phyloP scores from a whole-genome alignment of 2,888 invertebrate genomes.

The Cistogaster globosa region DNA sequence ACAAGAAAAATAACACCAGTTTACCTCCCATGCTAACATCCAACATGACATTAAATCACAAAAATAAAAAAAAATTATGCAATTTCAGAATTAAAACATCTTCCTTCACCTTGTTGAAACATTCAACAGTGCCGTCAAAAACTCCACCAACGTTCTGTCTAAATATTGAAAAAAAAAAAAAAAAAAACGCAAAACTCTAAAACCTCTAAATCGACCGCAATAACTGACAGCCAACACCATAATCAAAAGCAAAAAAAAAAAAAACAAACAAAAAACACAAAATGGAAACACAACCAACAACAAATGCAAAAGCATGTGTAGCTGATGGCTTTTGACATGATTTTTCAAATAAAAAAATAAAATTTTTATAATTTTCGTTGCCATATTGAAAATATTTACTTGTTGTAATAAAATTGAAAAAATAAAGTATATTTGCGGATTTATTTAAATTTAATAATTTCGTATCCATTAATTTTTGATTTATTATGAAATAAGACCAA shows the following conservation, averaged over 20 bases:
- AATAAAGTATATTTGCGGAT: neutral
- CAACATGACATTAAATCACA: neutral
- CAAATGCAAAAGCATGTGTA: constrained; percentile 35
- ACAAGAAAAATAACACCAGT: neutral
- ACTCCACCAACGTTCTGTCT: constrained; percentile 12
- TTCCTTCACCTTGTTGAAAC: constrained; percentile 28
- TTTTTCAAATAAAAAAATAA: constrained; percentile 8
- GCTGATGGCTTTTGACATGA: constrained; percentile 48
- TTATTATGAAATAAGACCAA: too few relatives aligned
- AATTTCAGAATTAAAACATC: constrained; percentile 15
- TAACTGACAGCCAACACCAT: constrained; percentile 65
- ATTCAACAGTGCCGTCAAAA: neutral
- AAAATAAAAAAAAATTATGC: neutral
- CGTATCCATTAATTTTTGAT: too few relatives aligned
- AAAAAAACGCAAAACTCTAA: constrained; percentile 12
- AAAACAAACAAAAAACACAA: constrained; percentile 12
- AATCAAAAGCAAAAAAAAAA: neutral
- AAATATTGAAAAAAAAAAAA: constrained; percentile 44
- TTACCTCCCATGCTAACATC: neutral
- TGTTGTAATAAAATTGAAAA: neutral
- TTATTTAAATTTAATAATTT: too few relatives aligned
- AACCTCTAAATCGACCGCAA: constrained; percentile 65
- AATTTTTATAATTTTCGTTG: constrained; percentile 14
- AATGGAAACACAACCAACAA: constrained; percentile 1
- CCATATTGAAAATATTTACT: constrained; percentile 1